These are phyloP conservation scores for Tenrec ecaudatus DNA, from an alignment of 2,113 vertebrate genomes.

Conservation along the genomic window DNA sequence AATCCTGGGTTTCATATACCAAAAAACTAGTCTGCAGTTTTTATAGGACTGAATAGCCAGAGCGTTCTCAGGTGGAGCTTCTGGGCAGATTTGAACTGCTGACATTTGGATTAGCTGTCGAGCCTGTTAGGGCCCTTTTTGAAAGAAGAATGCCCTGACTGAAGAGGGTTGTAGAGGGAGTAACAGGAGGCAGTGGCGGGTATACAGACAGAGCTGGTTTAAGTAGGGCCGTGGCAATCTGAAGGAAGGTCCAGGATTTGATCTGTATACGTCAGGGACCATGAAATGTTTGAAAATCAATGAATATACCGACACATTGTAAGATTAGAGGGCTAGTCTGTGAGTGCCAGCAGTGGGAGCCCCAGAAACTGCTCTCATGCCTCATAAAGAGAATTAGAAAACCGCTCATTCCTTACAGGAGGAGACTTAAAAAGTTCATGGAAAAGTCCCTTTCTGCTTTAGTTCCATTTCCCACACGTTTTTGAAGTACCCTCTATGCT, in stretches of 20 bases:
- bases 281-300: slow-evolving; percentile 21
- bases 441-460: too few relatives aligned
- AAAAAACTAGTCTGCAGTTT: not conserved
- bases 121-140: not conserved
- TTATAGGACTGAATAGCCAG: not conserved
- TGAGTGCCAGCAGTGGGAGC: not conserved
- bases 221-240: not conserved
- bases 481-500: too few relatives aligned
- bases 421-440: too few relatives aligned
- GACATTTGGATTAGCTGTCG: not conserved
- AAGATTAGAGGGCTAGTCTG: not conserved
- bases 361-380: not conserved
- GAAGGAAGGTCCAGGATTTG: not conserved
- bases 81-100: not conserved
- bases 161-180: not conserved
- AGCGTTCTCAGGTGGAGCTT: not conserved
- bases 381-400: not conserved
- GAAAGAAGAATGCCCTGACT: too few relatives aligned
- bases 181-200: not conserved
- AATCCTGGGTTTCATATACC: too few relatives aligned
- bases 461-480: too few relatives aligned
- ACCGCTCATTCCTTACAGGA: not conserved
- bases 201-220: not conserved
- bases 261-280: not conserved
- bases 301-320: not conserved